A percentile compares a stretch with the other conserved stretches of the same genome.
These are phyloP conservation scores for Podarcis lilfordi DNA, from an alignment of 2,797 vertebrate species.

Conservation along the genomic window DNA sequence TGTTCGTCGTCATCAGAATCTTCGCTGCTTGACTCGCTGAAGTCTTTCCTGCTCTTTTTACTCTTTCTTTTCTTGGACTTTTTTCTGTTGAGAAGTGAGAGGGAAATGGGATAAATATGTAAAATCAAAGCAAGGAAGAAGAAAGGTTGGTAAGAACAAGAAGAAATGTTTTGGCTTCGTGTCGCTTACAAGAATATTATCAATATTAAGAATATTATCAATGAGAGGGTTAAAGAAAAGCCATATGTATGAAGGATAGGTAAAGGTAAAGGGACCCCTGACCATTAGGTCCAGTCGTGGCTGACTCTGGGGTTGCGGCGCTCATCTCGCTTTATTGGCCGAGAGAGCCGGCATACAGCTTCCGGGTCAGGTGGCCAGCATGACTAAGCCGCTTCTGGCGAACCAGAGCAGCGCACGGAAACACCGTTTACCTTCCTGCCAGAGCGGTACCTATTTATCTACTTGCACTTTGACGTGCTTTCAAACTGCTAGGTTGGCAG, in stretches of 20 bases:
- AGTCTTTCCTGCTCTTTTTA: conserved; percentile 88
- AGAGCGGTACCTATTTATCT: too few species aligned
- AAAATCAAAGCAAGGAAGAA: neutral
- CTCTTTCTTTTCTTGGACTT: conserved; percentile 94
- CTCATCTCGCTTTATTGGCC: too few species aligned
- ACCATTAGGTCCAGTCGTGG: too few species aligned
- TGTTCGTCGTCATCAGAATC: conserved; percentile 86
- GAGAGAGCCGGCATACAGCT: too few species aligned
- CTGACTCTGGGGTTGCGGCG: too few species aligned
- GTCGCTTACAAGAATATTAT: neutral
- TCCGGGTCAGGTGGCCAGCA: too few species aligned
- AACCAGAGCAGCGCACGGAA: too few species aligned
- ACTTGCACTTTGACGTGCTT: too few species aligned
- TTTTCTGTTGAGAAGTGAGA: conserved; percentile 79
- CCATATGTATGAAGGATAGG: neutral
- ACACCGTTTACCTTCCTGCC: too few species aligned
- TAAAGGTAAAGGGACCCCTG: too few species aligned
- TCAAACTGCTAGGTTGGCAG: too few species aligned
- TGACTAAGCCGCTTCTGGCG: too few species aligned
- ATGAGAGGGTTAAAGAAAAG: neutral
- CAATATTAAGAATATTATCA: neutral
- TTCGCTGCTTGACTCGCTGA: conserved; percentile 88
- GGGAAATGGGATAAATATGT: neutral
- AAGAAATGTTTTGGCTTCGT: neutral
- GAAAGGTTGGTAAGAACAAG: neutral